Evolutionary conservation across 2,888 invertebrate species (phyloP).

Genomic region (Noctua janthina): DNA sequence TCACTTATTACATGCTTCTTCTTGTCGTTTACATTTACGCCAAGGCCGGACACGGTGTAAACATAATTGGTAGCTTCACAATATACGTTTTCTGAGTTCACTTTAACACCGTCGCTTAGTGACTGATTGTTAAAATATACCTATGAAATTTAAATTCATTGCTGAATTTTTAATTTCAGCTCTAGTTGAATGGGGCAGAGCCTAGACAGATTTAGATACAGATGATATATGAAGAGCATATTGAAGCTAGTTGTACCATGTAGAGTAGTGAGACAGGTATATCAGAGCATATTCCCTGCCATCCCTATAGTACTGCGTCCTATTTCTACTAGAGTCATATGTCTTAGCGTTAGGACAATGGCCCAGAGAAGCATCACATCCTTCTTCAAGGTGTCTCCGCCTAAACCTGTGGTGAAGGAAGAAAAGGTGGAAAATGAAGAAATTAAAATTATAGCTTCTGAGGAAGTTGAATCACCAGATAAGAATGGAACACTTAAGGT

Average conservation of each 20-base stretch:
- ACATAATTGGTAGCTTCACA: background rate
- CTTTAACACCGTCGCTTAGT: background rate
- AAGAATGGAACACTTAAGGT: constrained; percentile 68
- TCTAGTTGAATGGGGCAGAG: constrained; percentile 1
- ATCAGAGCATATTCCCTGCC: background rate
- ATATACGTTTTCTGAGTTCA: background rate
- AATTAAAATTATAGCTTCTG: constrained; percentile 57
- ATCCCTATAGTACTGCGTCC: background rate
- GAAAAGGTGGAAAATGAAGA: constrained; percentile 35
- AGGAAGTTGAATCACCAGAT: constrained; percentile 40
- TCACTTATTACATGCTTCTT: background rate
- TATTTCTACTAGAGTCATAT: constrained; percentile 17
- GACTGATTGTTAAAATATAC: background rate
- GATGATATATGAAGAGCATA: constrained; percentile 63
- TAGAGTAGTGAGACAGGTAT: constrained; percentile 60
- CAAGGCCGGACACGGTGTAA: background rate
- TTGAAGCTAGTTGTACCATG: constrained; percentile 48
- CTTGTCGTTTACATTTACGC: constrained; percentile 19
- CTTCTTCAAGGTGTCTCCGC: constrained; percentile 84
- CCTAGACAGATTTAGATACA: background rate
- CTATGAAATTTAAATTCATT: background rate
- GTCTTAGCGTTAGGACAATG: constrained; percentile 73
- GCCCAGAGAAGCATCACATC: constrained; percentile 87
- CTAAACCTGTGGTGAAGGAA: constrained; percentile 68
- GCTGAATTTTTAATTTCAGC: constrained; percentile 32